These are phyloP conservation scores for Chloromyia formosa DNA, from an alignment of 2,888 invertebrate species.

Conservation along the genomic window DNA sequence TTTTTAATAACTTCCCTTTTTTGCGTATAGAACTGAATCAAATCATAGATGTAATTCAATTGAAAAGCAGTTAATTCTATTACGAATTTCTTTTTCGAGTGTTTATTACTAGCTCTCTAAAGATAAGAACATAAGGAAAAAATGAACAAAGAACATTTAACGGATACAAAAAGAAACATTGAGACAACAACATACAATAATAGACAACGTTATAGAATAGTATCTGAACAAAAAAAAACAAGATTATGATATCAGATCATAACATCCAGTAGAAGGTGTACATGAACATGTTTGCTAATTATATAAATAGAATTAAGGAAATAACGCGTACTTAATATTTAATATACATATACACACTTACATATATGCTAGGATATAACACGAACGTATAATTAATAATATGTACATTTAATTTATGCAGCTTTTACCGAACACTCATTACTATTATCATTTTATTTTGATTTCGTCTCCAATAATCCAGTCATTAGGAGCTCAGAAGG, in stretches of 20 bases:
- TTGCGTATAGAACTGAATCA: slow-evolving; percentile 1
- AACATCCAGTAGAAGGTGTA: no score
- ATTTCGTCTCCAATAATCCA: no score
- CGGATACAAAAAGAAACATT: not conserved
- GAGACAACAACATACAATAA: no score
- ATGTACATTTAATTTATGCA: slow-evolving; percentile 28
- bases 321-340: slow-evolving; percentile 35
- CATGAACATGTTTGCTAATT: no score
- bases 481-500: no score
- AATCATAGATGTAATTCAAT: not conserved
- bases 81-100: not conserved
- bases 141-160: no score
- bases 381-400: slow-evolving; percentile 1
- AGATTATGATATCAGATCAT: no score
- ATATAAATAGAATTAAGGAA: not conserved
- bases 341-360: slow-evolving; percentile 12
- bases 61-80: no score
- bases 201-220: no score
- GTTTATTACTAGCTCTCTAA: slow-evolving; percentile 26
- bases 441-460: not conserved
- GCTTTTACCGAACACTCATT: slow-evolving; percentile 26
- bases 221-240: not conserved
- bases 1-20: not conserved
- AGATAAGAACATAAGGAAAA: not conserved
- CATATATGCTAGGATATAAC: not conserved